Evolutionary conservation across 2,113 vertebrate genomes (phyloP), one percentile per base, ranked within the genome.

Genomic region (Chrysemys picta): DNA sequence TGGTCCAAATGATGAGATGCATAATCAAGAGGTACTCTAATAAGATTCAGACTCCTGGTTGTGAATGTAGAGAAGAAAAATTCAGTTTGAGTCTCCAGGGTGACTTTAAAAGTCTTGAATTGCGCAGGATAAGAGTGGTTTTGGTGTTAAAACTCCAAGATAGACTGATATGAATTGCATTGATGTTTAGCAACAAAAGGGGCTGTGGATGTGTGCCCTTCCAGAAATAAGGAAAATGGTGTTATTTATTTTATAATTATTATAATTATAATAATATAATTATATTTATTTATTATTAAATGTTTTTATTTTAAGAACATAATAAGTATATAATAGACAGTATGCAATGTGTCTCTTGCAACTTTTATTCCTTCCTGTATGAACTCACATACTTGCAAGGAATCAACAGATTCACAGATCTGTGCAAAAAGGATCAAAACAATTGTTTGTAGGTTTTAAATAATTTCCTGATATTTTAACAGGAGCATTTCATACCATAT

Each of bases 11-110:
- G 96, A 93, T 96, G 80, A 80, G 8, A 82, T 52, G 47, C 93
- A 96, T 97, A 96, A 96, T 96, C 90, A 96, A 91, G 87, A 83
- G 93, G 38, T 49, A 29, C 57, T 72, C 85, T 79, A 69, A 5
- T 88, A 84, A 93, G 86, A 84, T 84, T 35, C 42, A 89, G 84
- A 59, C 27, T 53, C 47, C 45, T 79, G 9, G 31, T 84, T 92
- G 81, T 88, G 85, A 90, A n/a, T n/a, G 62, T 69, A 69, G 16
- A 69, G 31, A 19, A n/a, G 8, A 69, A 65, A 65, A 69, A 9
- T 57, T 54, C n/a, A 2, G 29, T 82, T 83, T 87, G 81, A 2
- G 5, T 52, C 88, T 92, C 65, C 5, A n/a, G 62, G 11, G 1
- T 78, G 29, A 65, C 75, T 91, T 93, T 72, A 82, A 69, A 53